Percentiles rank a stretch among this genome's conserved stretches.
Evolutionary conservation across 2,797 vertebrate species (phyloP).

Genomic region (Micrastur ruficollis): DNA sequence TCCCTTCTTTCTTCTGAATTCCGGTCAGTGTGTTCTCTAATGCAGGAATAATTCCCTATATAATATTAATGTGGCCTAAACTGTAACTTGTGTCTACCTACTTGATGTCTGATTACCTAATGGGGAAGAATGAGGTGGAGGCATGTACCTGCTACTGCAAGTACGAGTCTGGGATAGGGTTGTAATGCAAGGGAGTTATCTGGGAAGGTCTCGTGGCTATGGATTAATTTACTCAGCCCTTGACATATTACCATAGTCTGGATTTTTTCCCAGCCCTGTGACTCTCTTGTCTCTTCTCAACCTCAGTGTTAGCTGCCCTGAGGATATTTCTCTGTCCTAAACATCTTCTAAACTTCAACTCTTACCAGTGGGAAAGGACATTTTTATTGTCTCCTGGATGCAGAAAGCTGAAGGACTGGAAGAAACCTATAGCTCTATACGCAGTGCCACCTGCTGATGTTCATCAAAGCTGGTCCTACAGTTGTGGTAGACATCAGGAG

Average conservation of each 20-base stretch:
- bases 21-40: background rate
- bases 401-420: background rate
- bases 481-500: background rate
- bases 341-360: background rate
- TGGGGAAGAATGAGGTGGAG: background rate
- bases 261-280: background rate
- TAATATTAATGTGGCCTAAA: background rate
- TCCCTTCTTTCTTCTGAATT: background rate
- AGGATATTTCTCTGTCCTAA: background rate
- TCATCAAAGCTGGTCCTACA: background rate
- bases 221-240: background rate
- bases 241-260: accelerated
- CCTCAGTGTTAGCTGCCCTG: background rate
- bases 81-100: background rate
- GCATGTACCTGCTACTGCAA: background rate
- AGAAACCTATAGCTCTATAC: background rate
- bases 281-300: background rate
- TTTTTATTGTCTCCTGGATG: background rate
- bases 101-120: background rate
- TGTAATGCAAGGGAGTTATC: background rate
- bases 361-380: background rate
- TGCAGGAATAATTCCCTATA: background rate
- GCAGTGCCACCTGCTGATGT: background rate
- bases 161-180: background rate
- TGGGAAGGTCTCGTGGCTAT: background rate